Percentiles rank a stretch among this genome's conserved stretches.
Conservation (phyloP, 2,797 vertebrate genomes). For the Rallus crepitans region DNA sequence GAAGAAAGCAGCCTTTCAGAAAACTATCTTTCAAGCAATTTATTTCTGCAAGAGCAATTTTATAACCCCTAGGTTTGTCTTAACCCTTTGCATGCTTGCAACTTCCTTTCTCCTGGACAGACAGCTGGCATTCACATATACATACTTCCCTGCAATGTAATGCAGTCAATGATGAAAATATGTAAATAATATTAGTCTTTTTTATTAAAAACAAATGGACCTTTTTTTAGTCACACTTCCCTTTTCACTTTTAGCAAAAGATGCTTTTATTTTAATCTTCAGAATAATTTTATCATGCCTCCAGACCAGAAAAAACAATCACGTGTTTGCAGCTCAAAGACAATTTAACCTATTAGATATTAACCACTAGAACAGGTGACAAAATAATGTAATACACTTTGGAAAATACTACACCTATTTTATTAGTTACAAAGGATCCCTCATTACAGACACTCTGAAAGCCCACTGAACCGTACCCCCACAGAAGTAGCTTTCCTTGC, state of each 20-base stretch:
- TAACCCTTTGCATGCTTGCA: not conserved
- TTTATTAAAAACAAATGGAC: not conserved
- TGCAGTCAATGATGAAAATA: not conserved
- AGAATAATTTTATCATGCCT: not conserved
- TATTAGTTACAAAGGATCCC: not conserved
- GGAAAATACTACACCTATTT: not conserved
- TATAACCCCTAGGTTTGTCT: not conserved
- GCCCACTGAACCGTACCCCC: not conserved
- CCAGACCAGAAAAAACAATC: not conserved
- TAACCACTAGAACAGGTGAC: not conserved
- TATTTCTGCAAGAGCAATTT: not conserved
- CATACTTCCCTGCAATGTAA: not conserved
- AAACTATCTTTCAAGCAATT: not conserved
- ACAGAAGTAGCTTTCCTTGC: not conserved
- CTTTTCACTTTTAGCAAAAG: not conserved
- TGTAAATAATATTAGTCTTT: not conserved
- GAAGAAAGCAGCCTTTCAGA: not conserved
- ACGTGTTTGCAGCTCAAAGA: not conserved
- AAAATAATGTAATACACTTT: not conserved
- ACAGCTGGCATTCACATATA: not conserved
- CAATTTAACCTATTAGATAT: not conserved
- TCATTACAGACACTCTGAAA: not conserved
- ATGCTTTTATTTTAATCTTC: not conserved
- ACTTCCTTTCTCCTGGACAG: not conserved
- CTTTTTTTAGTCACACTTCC: not conserved